Evolutionary conservation across 2,113 vertebrate species (phyloP).

Genomic region (Percopsis transmontana): DNA sequence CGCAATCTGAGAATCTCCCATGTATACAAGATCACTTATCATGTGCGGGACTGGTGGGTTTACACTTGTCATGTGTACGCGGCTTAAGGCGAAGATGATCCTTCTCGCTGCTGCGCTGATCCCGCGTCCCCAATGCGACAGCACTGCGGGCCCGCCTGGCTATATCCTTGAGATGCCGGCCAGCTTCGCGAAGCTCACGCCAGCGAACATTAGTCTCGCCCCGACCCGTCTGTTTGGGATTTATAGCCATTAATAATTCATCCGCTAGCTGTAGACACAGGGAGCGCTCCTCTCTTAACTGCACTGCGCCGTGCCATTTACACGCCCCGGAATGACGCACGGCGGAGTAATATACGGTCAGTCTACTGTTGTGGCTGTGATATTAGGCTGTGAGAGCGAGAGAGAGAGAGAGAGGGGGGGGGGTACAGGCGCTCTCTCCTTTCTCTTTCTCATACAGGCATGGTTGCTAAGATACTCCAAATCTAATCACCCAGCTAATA

Average conservation of each 20-base stretch:
- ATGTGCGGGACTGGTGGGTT: background rate
- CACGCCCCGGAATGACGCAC: slow-evolving; percentile 49
- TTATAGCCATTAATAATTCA: slow-evolving; percentile 72
- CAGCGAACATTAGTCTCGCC: slow-evolving; percentile 67
- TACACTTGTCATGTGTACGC: background rate
- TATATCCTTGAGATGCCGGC: slow-evolving; percentile 55
- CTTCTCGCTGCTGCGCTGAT: slow-evolving; percentile 44
- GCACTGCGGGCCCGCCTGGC: slow-evolving; percentile 36
- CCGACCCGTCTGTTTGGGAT: slow-evolving; percentile 61
- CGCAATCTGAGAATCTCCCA: too few species aligned
- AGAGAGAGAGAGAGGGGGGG: slow-evolving; percentile 11
- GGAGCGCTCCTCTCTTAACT: slow-evolving; percentile 36
- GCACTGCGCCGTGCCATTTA: slow-evolving; percentile 46
- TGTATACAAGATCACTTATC: background rate
- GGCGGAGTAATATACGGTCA: slow-evolving; percentile 27
- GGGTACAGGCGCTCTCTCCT: slow-evolving; percentile 6
- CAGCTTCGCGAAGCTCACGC: slow-evolving; percentile 45
- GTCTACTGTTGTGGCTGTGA: slow-evolving; percentile 31
- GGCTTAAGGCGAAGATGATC: slow-evolving; percentile 44
- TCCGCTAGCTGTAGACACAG: slow-evolving; percentile 55
- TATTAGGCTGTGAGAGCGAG: slow-evolving; percentile 40
- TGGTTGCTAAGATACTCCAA: slow-evolving; percentile 60
- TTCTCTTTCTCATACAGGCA: background rate
- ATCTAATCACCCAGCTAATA: slow-evolving; percentile 61
- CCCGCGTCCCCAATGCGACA: slow-evolving; percentile 47